Base-by-base conservation (phyloP, 2,888 invertebrate species). In the Xanthorhoe designata region DNA sequence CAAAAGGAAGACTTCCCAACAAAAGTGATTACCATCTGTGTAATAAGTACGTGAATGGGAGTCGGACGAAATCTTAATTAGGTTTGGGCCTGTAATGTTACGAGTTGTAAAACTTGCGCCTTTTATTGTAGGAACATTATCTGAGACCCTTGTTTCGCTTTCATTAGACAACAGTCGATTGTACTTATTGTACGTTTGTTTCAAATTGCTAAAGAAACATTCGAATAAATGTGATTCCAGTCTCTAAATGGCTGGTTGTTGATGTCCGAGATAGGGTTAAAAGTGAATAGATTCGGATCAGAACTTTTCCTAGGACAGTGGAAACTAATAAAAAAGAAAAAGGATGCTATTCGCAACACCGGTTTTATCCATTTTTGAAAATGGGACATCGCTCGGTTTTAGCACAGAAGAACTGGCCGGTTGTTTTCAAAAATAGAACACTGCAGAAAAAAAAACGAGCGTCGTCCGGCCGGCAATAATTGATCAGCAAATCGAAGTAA, bases 401-500 rank as follows among this genome's bases (percentile, higher is more conserved):
- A 47, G 18, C n/a, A 2, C 35, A 29, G 24, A 59, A 58, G 47
- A 7, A 50, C 62, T 56, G 42, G 56, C 56, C 50, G 18, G 19
- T 51, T 59, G 17, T 35, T 18, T 8, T 61, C n/a, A 45, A 57
- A 70, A 61, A 63, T 64, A 54, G 50, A 68, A 55, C 52, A 52
- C 24, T 74, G 73, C 54, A 70, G 76, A 74, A 57, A 59, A 54
- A 80, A 54, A 62, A 80, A 66, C 70, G 74, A 64, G 68, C 75
- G 72, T 76, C 75, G 72, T 66, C 65, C 66, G 72, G 74, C 74
- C 68, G 75, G 82, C 79, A 86, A 89, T 90, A 89, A 89, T 89
- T 88, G 88, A 89, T 87, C 85, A 86, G 86, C 80, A 85, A 86
- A 86, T 87, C 86, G 86, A 83, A 79, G 85, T 79, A 86, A 87